These are phyloP conservation scores for Chaetogeoica ovagalla DNA, from an alignment of 2,888 invertebrate species.

Conservation along the genomic window DNA sequence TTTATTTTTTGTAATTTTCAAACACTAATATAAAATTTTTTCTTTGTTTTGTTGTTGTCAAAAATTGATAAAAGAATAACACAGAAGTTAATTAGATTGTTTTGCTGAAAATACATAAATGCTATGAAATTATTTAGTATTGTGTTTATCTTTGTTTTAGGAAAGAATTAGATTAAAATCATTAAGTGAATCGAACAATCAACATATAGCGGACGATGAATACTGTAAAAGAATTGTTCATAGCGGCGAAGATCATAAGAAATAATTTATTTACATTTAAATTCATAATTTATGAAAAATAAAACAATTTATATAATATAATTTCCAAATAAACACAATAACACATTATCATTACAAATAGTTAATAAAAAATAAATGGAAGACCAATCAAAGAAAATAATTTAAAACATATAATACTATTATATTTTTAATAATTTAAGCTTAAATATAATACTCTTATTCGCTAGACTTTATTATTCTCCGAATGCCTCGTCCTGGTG, in stretches of 20 bases:
- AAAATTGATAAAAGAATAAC: too few relatives aligned
- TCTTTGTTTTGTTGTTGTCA: too few relatives aligned
- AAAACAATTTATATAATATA: constrained; percentile 30
- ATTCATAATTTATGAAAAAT: constrained; percentile 27
- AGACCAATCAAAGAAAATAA: constrained; percentile 21
- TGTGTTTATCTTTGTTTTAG: constrained; percentile 29
- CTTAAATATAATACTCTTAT: constrained; percentile 21
- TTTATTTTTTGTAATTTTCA: too few relatives aligned
- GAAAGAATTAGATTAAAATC: constrained; percentile 55
- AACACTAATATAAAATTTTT: too few relatives aligned
- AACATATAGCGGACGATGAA: constrained; percentile 40
- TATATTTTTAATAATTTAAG: constrained; percentile 1
- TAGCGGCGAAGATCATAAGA: constrained; percentile 28
- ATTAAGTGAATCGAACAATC: constrained; percentile 2
- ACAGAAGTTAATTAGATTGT: background rate
- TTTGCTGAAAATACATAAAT: background rate
- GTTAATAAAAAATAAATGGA: constrained; percentile 37
- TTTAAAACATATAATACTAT: background rate
- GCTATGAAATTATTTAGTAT: background rate
- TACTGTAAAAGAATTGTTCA: constrained; percentile 42
- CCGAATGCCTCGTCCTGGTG: constrained; percentile 88
- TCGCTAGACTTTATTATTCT: constrained; percentile 72
- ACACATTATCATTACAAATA: constrained; percentile 29
- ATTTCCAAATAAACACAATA: constrained; percentile 38
- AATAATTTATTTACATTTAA: constrained; percentile 19